Conservation (phyloP, 2,797 vertebrate genomes). For the Sus cebifrons region DNA sequence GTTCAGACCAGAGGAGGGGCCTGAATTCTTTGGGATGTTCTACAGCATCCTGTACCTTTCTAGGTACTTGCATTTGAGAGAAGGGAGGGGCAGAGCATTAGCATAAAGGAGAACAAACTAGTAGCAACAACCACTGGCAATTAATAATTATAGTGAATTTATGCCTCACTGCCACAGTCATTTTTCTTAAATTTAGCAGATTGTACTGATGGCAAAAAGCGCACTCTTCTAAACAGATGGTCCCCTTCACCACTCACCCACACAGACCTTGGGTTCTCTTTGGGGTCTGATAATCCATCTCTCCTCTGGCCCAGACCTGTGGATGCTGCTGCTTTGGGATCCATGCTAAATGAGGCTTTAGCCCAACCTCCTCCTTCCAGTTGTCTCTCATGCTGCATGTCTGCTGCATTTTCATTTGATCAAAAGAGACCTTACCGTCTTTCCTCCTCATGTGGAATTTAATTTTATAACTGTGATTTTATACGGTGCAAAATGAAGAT, state of each 20-base stretch:
- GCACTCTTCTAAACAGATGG: not conserved
- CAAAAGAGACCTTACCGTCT: not conserved
- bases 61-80: not conserved
- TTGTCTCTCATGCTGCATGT: not conserved
- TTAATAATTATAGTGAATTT: not conserved
- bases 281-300: not conserved
- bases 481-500: slow-evolving; percentile 54
- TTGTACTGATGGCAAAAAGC: not conserved
- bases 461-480: slow-evolving; percentile 43
- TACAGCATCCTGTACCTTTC: accelerated
- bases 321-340: not conserved
- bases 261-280: not conserved
- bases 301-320: not conserved
- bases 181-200: not conserved
- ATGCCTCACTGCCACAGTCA: not conserved
- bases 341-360: not conserved
- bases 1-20: not conserved
- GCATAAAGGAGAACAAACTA: not conserved
- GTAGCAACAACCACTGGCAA: not conserved
- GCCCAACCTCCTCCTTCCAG: not conserved
- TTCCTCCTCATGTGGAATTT: not conserved
- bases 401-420: slow-evolving; percentile 3
- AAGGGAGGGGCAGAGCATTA: not conserved
- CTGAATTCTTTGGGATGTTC: not conserved
- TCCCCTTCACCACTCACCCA: not conserved